Conservation (phyloP, 1,140 invertebrate species). For the Dysdera silvatica region DNA sequence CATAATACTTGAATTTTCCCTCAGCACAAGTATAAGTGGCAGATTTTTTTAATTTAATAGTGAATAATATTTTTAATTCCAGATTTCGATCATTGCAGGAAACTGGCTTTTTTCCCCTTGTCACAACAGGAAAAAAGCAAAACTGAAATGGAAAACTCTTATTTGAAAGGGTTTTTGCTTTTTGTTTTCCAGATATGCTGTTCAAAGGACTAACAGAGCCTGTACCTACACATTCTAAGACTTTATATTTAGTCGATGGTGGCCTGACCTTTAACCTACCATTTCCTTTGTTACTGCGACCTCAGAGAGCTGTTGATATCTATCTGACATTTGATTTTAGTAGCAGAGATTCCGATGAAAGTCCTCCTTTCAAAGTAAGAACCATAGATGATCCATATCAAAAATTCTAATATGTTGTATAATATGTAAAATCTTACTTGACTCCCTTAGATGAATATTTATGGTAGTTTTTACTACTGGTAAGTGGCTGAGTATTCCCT, state of each 20-base stretch:
- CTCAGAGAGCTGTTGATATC: conserved; percentile 46
- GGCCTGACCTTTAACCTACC: conserved; percentile 50
- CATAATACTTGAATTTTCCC: too few species aligned
- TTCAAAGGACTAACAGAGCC: conserved; percentile 45
- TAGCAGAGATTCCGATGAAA: conserved; percentile 43
- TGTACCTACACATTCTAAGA: conserved; percentile 45
- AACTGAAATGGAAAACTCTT: too few species aligned
- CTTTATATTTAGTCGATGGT: conserved; percentile 48
- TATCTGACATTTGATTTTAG: conserved; percentile 50
- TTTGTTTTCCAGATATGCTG: conserved; percentile 37
- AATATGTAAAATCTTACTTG: not conserved
- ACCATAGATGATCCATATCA: not conserved
- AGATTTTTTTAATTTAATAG: too few species aligned
- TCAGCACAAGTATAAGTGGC: too few species aligned
- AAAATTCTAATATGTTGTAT: not conserved
- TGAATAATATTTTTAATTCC: too few species aligned
- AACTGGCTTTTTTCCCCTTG: too few species aligned
- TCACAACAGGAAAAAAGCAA: too few species aligned
- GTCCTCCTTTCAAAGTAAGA: conserved; percentile 45
- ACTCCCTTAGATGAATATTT: too few species aligned
- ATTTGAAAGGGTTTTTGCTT: too few species aligned
- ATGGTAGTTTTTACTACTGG: too few species aligned
- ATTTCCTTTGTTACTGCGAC: conserved; percentile 46
- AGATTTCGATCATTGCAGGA: too few species aligned
- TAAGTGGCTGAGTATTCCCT: too few species aligned